A percentile compares a stretch with the other conserved stretches of the same genome.
These are phyloP conservation scores for Colistium nudipinnis DNA, from an alignment of 2,113 vertebrate genomes.

Conservation along the genomic window DNA sequence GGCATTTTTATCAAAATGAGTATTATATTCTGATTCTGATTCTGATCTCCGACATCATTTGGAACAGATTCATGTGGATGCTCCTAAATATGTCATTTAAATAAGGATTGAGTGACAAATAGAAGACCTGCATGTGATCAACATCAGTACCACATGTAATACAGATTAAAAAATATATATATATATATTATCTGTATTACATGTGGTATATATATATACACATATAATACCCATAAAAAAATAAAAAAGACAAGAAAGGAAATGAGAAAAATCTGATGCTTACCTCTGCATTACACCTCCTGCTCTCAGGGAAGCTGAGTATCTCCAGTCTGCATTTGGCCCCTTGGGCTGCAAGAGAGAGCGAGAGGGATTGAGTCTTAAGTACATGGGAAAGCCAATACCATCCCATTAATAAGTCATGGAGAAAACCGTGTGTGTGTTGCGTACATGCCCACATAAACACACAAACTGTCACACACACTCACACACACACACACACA, in stretches of 20 bases:
- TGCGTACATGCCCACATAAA: conserved; percentile 16
- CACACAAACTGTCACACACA: conserved; percentile 18
- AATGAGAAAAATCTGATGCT: conserved; percentile 33
- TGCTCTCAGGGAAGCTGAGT: conserved; percentile 95
- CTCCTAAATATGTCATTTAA: no score
- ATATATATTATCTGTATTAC: no score
- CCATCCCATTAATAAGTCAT: conserved; percentile 72
- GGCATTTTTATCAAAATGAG: neutral
- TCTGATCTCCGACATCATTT: conserved; percentile 5
- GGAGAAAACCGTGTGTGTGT: conserved; percentile 17
- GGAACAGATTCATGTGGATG: no score
- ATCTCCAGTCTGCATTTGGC: conserved; percentile 94
- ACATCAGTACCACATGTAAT: no score
- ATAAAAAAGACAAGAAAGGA: no score
- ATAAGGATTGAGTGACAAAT: no score
- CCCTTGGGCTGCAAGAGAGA: conserved; percentile 90
- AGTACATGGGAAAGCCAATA: conserved; percentile 67
- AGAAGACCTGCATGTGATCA: no score
- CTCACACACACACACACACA: conserved; percentile 24
- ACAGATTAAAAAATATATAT: no score
- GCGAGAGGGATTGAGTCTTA: conserved; percentile 79
- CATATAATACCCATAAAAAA: no score
- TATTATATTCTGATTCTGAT: no score
- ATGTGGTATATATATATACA: no score
- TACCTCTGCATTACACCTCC: conserved; percentile 95